These are phyloP conservation scores for Caerostris extrusa DNA, from an alignment of 1,140 invertebrate genomes.

Conservation along the genomic window DNA sequence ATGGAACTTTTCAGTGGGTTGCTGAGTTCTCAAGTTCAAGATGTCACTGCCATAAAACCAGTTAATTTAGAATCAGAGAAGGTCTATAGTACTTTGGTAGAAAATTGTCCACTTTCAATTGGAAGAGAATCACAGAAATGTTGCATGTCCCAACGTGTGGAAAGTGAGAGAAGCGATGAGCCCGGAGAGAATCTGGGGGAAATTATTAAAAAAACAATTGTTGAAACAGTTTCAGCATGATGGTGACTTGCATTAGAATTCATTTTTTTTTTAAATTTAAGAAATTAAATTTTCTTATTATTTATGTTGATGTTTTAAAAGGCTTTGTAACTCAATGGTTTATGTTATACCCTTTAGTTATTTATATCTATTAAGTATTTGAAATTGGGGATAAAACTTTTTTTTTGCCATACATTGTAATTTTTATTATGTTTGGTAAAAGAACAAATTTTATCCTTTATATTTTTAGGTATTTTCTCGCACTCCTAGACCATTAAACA, in stretches of 20 bases:
- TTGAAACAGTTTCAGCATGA: conserved; percentile 89
- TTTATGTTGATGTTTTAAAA: not conserved
- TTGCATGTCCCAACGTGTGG: conserved; percentile 65
- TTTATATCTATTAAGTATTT: not conserved
- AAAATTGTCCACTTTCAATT: conserved; percentile 56
- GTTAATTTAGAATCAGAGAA: conserved; percentile 75
- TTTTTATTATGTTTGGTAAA: not conserved
- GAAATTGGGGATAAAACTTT: not conserved
- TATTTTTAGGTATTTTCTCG: not conserved
- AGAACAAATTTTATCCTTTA: not conserved
- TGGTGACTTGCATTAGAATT: conserved; percentile 69
- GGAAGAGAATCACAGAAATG: conserved; percentile 52
- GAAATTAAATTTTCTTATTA: not conserved
- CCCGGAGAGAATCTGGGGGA: conserved; percentile 91
- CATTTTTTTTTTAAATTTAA: not conserved
- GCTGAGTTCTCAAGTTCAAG: conserved; percentile 79
- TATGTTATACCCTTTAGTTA: not conserved
- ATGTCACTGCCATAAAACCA: conserved; percentile 76
- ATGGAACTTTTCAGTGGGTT: conserved; percentile 81
- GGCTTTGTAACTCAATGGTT: not conserved
- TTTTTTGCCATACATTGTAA: not conserved
- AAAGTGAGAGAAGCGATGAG: conserved; percentile 77
- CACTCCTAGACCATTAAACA: not conserved
- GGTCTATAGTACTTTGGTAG: conserved; percentile 60
- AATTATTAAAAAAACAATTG: conserved; percentile 95